Conservation (phyloP, 2,888 invertebrate species). For the Metopia argyrocephala region DNA sequence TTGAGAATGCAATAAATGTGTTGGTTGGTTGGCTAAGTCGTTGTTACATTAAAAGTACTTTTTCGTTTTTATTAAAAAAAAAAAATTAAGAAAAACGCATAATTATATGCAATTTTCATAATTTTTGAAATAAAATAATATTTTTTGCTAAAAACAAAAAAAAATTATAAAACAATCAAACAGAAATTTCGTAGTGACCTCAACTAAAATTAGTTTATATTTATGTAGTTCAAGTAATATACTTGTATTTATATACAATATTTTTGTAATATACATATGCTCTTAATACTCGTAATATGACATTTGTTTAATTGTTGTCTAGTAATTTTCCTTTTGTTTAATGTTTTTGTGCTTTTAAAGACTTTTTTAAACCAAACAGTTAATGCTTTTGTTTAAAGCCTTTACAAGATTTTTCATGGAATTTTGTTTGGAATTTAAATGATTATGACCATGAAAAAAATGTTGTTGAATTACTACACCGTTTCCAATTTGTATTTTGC, state of each 20-base stretch:
- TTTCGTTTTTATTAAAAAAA: not conserved
- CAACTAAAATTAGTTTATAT: not conserved
- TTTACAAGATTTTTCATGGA: not conserved
- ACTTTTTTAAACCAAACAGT: no score
- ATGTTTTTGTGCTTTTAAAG: not conserved
- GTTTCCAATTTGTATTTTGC: not conserved
- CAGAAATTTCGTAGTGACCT: not conserved
- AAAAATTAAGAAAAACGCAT: not conserved
- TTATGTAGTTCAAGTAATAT: not conserved
- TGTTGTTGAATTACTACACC: not conserved
- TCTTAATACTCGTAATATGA: no score
- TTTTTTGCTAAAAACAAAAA: not conserved
- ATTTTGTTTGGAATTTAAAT: not conserved
- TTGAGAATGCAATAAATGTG: not conserved
- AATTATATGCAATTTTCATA: constrained; percentile 31
- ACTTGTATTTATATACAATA: no score
- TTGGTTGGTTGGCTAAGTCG: not conserved
- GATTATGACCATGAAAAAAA: not conserved
- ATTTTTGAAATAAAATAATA: constrained; percentile 17
- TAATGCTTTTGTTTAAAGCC: not conserved
- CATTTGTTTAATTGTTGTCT: no score
- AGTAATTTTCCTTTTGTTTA: not conserved
- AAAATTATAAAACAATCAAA: not conserved
- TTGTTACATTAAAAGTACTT: not conserved
- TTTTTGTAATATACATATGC: no score